phyloP scores from a whole-genome alignment of 2,797 vertebrate species.

The Miichthys miiuy region DNA sequence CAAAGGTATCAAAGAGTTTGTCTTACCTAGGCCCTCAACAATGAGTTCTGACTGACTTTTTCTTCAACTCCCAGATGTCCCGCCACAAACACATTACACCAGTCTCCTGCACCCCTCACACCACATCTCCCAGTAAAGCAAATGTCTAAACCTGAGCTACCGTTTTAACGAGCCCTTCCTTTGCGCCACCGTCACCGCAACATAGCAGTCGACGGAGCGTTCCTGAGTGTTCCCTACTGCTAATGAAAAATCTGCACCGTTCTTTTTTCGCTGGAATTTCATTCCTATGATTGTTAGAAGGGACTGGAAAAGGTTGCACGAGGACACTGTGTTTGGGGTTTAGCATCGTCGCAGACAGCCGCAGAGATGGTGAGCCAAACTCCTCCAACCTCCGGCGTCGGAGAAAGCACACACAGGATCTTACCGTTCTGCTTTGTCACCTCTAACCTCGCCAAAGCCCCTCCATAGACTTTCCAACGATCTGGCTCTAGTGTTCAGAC shows the following conservation, averaged over 20 bases:
- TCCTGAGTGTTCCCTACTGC: conserved; percentile 16
- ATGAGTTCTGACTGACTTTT: neutral
- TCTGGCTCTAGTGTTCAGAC: conserved; percentile 48
- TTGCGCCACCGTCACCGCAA: conserved; percentile 20
- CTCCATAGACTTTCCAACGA: conserved; percentile 48
- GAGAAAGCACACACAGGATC: conserved; percentile 30
- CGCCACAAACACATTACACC: conserved; percentile 19
- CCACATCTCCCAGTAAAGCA: conserved; percentile 40
- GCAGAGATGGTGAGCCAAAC: conserved; percentile 17
- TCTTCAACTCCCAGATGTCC: conserved; percentile 18
- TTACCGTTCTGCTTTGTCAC: conserved; percentile 49
- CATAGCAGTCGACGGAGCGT: neutral
- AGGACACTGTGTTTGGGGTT: conserved; percentile 47
- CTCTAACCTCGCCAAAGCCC: conserved; percentile 49
- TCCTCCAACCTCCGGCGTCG: conserved; percentile 15
- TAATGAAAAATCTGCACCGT: conserved; percentile 56
- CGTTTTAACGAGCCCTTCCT: conserved; percentile 45
- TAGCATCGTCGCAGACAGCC: conserved; percentile 25
- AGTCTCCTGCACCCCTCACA: conserved; percentile 10
- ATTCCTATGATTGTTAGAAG: conserved; percentile 41
- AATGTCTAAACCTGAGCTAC: conserved; percentile 38
- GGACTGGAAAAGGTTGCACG: conserved; percentile 45
- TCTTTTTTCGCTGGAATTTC: conserved; percentile 46
- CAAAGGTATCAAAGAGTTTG: conserved; percentile 2
- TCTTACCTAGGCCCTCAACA: neutral